Conservation (phyloP, 2,888 invertebrate genomes). For the Dusona sp. region DNA sequence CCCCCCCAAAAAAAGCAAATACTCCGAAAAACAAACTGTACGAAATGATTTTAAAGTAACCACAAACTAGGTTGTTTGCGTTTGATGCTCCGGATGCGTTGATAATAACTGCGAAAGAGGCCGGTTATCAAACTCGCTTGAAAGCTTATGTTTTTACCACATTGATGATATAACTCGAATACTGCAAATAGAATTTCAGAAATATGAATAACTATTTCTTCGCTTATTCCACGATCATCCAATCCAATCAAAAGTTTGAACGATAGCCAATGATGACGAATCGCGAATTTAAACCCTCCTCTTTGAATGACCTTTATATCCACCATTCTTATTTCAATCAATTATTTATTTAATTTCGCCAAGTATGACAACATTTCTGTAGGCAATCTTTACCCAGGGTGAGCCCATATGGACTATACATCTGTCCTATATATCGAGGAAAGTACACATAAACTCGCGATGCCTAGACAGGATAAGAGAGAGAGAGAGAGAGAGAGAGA, state of each 20-base stretch:
- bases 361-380: conserved; percentile 17
- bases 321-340: neutral
- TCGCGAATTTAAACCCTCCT: neutral
- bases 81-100: conserved; percentile 37
- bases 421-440: conserved; percentile 30
- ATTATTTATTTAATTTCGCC: conserved; percentile 21
- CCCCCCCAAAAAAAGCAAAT: conserved; percentile 12
- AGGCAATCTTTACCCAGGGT: conserved; percentile 16
- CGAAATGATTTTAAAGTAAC: neutral
- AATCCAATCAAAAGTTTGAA: neutral
- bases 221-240: neutral
- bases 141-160: neutral
- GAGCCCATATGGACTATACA: conserved; percentile 32
- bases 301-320: neutral
- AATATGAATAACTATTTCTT: neutral
- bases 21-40: neutral
- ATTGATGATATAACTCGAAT: neutral
- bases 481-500: conserved; percentile 4
- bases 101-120: conserved; percentile 35
- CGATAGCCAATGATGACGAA: neutral
- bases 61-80: neutral
- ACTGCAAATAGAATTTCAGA: neutral
- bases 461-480: conserved; percentile 16
- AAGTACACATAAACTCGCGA: neutral
- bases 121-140: conserved; percentile 54